phyloP scores from a whole-genome alignment of 2,113 vertebrate species.

The Collichthys lucidus region DNA sequence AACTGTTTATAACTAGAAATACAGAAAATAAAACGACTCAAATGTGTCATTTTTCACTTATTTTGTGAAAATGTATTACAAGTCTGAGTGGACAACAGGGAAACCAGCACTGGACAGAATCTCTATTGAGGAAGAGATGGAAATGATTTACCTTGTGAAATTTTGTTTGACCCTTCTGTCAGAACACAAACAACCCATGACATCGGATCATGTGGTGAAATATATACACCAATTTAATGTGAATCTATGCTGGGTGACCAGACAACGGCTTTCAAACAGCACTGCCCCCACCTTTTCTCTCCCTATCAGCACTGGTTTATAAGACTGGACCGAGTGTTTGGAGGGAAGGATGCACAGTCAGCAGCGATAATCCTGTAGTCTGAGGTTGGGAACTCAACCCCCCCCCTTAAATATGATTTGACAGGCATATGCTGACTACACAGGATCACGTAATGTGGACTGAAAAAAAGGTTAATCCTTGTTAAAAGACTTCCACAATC shows the following conservation, averaged over 20 bases:
- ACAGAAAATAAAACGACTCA: neutral
- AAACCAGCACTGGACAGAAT: neutral
- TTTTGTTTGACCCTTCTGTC: neutral
- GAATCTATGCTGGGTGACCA: too few species aligned
- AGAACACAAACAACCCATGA: neutral
- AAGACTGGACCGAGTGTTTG: neutral
- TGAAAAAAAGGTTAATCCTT: neutral
- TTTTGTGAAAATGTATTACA: neutral
- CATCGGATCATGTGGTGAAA: neutral
- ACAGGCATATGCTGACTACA: too few species aligned
- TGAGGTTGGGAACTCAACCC: neutral
- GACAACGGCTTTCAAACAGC: neutral
- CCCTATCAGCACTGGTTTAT: neutral
- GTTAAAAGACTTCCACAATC: neutral
- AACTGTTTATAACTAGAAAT: too few species aligned
- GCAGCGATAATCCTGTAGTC: constrained; percentile 7
- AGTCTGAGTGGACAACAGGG: neutral
- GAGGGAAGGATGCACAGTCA: neutral
- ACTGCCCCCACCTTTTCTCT: neutral
- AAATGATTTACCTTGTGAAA: constrained; percentile 17
- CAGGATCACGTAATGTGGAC: neutral
- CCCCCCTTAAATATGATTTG: neutral
- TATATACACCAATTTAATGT: too few species aligned
- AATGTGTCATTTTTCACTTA: neutral
- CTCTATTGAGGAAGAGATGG: neutral